A percentile compares a stretch with the other conserved stretches of the same genome.
Conservation (phyloP, 2,797 vertebrate species). For the Heterohyrax brucei region DNA sequence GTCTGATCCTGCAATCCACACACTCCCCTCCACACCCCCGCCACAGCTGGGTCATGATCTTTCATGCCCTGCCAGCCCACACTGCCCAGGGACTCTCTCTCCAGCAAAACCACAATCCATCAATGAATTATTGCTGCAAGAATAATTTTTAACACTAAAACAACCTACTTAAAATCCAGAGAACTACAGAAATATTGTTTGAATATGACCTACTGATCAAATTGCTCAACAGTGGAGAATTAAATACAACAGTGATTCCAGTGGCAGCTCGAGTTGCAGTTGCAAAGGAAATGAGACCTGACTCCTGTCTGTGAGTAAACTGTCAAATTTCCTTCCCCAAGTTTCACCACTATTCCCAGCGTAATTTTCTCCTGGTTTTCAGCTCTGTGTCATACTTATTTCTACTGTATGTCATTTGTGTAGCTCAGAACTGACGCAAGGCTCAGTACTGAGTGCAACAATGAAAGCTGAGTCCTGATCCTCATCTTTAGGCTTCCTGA, state of each 20-base stretch:
- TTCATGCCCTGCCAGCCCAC: background rate
- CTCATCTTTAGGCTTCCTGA: background rate
- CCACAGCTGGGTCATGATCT: background rate
- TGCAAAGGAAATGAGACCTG: constrained; percentile 80
- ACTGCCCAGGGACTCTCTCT: background rate
- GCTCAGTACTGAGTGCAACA: rapidly evolving
- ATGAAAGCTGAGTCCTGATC: constrained; percentile 32
- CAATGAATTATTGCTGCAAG: background rate
- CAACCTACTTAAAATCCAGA: background rate
- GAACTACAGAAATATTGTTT: background rate
- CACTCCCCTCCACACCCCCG: too few relatives aligned
- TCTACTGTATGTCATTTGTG: background rate
- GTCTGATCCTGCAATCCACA: background rate
- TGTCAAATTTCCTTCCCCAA: constrained; percentile 74
- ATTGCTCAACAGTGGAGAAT: constrained; percentile 19
- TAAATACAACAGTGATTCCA: constrained; percentile 14
- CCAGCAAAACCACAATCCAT: background rate
- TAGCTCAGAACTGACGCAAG: background rate
- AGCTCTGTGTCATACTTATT: constrained; percentile 41
- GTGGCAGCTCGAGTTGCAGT: background rate
- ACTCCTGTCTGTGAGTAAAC: constrained; percentile 66
- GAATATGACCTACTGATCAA: constrained; percentile 12
- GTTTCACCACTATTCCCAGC: constrained; percentile 58
- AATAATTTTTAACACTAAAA: background rate
- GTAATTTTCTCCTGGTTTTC: background rate